A percentile compares a stretch with the other conserved stretches of the same genome.
Evolutionary conservation across 2,797 vertebrate species (phyloP).

Genomic region (Sciurus vulgaris): DNA sequence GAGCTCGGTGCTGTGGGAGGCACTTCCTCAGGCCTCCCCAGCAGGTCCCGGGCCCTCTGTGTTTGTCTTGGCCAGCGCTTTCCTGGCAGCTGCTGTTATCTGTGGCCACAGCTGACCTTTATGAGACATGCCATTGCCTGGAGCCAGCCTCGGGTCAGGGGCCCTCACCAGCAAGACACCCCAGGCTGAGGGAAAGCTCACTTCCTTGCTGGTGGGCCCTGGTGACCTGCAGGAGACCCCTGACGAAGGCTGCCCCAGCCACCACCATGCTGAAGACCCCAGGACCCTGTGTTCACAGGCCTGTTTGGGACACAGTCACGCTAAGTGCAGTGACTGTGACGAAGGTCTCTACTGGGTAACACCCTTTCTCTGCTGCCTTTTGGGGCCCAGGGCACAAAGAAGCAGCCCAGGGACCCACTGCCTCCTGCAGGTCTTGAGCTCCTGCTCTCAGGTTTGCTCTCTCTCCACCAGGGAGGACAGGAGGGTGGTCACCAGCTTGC

Average conservation of each 20-base stretch:
- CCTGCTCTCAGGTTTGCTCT: no score
- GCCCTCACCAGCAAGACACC: rapidly evolving
- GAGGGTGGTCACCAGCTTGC: no score
- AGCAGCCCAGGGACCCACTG: no score
- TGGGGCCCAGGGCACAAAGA: rapidly evolving
- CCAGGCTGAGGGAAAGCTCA: background rate
- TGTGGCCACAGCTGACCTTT: background rate
- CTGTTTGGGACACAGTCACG: rapidly evolving
- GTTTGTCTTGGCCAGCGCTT: background rate
- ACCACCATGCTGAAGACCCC: background rate
- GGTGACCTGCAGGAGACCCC: background rate
- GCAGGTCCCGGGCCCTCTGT: background rate
- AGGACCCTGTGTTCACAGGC: background rate
- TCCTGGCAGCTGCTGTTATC: background rate
- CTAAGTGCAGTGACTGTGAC: rapidly evolving
- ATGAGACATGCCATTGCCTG: background rate
- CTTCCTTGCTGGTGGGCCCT: background rate
- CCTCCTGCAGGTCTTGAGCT: background rate
- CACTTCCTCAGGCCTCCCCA: conserved; percentile 12
- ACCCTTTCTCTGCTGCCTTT: background rate
- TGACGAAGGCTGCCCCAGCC: background rate
- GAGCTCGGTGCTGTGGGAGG: background rate
- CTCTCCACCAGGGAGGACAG: no score
- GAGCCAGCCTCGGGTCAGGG: rapidly evolving
- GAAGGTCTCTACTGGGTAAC: background rate